These are phyloP conservation scores for Takifugu ocellatus DNA, from an alignment of 2,797 vertebrate genomes.

Conservation along the genomic window DNA sequence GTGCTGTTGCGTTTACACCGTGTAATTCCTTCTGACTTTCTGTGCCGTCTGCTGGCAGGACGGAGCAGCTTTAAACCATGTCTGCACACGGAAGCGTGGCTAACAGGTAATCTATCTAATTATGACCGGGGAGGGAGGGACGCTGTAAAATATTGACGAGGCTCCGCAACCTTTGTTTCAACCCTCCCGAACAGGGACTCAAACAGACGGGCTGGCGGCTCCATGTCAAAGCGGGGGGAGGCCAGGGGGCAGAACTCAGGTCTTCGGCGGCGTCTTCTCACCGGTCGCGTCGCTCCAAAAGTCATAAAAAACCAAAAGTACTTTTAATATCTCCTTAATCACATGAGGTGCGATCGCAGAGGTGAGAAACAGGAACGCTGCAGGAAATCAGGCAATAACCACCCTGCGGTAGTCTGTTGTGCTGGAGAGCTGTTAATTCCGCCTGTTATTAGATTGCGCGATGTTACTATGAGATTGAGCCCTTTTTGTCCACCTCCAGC, in stretches of 20 bases:
- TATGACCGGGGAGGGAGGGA: slow-evolving; percentile 82
- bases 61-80: slow-evolving; percentile 85
- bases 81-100: slow-evolving; percentile 85
- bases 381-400: too few species aligned
- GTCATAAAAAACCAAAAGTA: slow-evolving; percentile 45
- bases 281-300: slow-evolving; percentile 18
- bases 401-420: too few species aligned
- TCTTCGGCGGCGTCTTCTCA: slow-evolving; percentile 57
- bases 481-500: too few species aligned
- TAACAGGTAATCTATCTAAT: slow-evolving; percentile 99
- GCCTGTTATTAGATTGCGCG: too few species aligned
- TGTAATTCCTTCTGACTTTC: slow-evolving; percentile 91
- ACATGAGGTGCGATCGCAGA: slow-evolving; percentile 1
- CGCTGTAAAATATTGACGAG: slow-evolving; percentile 91
- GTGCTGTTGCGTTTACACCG: slow-evolving; percentile 80
- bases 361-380: too few species aligned
- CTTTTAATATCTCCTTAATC: slow-evolving; percentile 23
- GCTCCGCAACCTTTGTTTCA: slow-evolving; percentile 92
- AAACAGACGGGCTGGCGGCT: slow-evolving; percentile 77
- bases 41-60: slow-evolving; percentile 93
- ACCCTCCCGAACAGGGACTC: slow-evolving; percentile 76
- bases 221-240: slow-evolving; percentile 79
- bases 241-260: slow-evolving; percentile 13
- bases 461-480: too few species aligned
- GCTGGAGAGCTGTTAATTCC: too few species aligned